Evolutionary conservation across 53 echinoderm and acorn worm genomes (phyloP), one percentile per base, ranked within the genome.

Genomic region (Henricia sp.): DNA sequence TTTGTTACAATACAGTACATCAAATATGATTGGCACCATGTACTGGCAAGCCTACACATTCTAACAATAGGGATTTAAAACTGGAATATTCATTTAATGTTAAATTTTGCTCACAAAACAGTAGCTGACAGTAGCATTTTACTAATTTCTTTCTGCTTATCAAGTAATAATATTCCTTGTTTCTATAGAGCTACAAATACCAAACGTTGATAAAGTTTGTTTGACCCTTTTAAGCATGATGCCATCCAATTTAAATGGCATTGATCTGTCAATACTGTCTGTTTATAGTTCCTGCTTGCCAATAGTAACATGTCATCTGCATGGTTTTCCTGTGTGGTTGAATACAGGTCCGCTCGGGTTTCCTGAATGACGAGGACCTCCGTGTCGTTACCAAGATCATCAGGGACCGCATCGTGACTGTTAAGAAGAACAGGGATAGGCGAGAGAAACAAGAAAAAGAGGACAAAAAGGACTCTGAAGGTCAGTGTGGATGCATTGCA

Each of bases 371-470:
- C 60, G 99, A 92, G 71, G 99, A 99, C 77, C 90, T 82, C 35
- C 90, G 95, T 71, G 88, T 88, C 51, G 99, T 99, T 53, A 90
- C 94, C 72, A 99, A 92, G 83, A 90, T 85, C 89, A 99, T 99
- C 30, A 82, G 94, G 62, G 99, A 94, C 84, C 89, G 92, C 57
- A 86, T 99, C 46, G 67, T 69, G 17, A 82, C 83, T 2, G 91
- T 92, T 23, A 83, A 78, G 85, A 99, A 92, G 83, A 92, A 90
- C 62, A 50, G 88, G 26, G 91, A 91, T 24, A 88, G 86, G 36
- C 85, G 92, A 48, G 92, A 92, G 59, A 88, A 87, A 60, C 87
- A 93, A 52, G 78, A 85, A 48, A 82, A 88, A n/a, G 83, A 88
- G 71, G n/a, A n/a, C n/a, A n/a, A n/a, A n/a, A 86, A 86, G 50